Base-by-base conservation (phyloP, 2,113 vertebrate species). In the Saccopteryx leptura region DNA sequence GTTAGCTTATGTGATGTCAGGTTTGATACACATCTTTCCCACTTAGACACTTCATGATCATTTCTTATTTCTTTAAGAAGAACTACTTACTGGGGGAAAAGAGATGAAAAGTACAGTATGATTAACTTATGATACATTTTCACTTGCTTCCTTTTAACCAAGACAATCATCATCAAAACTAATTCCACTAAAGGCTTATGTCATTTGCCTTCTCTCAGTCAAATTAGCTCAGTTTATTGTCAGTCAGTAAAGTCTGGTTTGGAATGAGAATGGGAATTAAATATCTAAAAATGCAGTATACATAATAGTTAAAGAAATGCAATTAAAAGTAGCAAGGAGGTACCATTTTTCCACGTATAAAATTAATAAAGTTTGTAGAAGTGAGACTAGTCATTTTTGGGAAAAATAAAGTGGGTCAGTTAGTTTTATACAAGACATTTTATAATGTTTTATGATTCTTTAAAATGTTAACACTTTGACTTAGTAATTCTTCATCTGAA, bases 221-320 rank as follows among this genome's bases (percentile, higher is more conserved):
- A 68, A 71, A 86, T 94, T 82, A 91, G n/a, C 52, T 92, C 50
- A 78, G 24, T 58, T 78, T 82, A 85, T n/a, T 89, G n/a, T 13
- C 31, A 79, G 72, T 83, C 66, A 89, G 1, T 95, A 71, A 90
- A 88, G 7, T 88, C 46, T 88, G 50, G 10, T 92, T 92, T 95
- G 65, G 24, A 94, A 52, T 93, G 80, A 92, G 65, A 26, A 88
- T 91, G 48, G 13, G 19, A 93, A 82, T 94, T 86, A 91, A 74
- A 28, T 93, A 74, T 82, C 28, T 56, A 89, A 90, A n/a, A 91
- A 91, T 91, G 9, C 9, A 84, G 14, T 76, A 19, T 74, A 19
- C 18, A 66, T 69, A 84, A 39, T 65, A 54, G 46, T n/a, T 68
- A 39, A 86, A 85, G 33, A 92, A 92, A 82, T 69, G 31, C 12